phyloP scores from a whole-genome alignment of 2,888 invertebrate species.

The Microchrysa polita region DNA sequence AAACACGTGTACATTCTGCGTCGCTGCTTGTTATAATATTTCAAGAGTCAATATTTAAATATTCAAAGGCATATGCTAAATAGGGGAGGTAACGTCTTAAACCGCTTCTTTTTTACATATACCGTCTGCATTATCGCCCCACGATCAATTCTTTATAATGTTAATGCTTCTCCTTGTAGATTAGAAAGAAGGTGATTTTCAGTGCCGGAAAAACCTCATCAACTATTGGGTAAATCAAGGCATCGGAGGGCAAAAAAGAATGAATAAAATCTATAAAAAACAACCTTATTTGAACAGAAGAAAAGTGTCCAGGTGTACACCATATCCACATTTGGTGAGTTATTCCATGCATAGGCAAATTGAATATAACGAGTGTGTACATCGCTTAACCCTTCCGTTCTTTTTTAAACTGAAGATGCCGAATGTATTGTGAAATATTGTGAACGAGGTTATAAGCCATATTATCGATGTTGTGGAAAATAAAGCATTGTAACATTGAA shows the following conservation, averaged over 20 bases:
- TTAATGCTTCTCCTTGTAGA: constrained; percentile 12
- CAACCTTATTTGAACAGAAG: neutral
- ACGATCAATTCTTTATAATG: constrained; percentile 31
- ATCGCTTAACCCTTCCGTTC: constrained; percentile 1
- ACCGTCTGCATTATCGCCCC: neutral
- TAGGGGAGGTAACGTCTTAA: constrained; percentile 8
- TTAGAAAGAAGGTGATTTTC: constrained; percentile 18
- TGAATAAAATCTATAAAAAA: neutral
- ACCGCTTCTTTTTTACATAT: neutral
- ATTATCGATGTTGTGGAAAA: no score
- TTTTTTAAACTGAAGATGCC: neutral
- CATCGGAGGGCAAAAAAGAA: neutral
- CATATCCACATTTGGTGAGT: constrained; percentile 1
- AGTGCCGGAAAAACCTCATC: constrained; percentile 33
- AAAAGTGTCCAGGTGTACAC: constrained; percentile 25
- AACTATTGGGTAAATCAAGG: constrained; percentile 5
- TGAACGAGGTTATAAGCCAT: no score
- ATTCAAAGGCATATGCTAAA: constrained; percentile 19
- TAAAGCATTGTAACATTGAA: no score
- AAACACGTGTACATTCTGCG: constrained; percentile 28
- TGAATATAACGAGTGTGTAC: constrained; percentile 9
- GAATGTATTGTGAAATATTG: constrained; percentile 28
- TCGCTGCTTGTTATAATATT: constrained; percentile 15
- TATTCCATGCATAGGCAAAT: constrained; percentile 10
- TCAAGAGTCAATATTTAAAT: constrained; percentile 32